These are phyloP conservation scores for Chaetodon trifascialis DNA, from an alignment of 2,113 vertebrate genomes.

Conservation along the genomic window DNA sequence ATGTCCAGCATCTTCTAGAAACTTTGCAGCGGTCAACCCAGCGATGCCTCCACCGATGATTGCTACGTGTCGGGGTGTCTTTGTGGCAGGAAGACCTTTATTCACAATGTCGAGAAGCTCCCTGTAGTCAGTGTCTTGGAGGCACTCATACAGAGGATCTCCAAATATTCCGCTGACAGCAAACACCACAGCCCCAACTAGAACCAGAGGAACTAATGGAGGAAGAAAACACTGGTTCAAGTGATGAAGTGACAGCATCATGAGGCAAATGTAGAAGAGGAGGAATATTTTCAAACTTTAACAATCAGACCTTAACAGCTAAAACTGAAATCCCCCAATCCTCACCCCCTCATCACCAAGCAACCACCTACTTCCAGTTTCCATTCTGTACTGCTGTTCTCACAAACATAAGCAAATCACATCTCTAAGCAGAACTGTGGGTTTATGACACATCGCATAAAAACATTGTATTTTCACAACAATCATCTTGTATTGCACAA, in stretches of 20 bases:
- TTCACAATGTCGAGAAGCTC: conserved; percentile 82
- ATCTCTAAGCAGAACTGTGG: neutral
- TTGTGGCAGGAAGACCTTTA: conserved; percentile 81
- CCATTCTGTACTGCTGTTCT: neutral
- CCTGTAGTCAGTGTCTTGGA: conserved; percentile 86
- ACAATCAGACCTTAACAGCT: no score
- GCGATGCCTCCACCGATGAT: conserved; percentile 88
- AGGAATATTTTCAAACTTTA: neutral
- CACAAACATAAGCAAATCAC: neutral
- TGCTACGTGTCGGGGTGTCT: conserved; percentile 77
- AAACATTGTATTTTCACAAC: neutral
- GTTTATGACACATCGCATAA: neutral
- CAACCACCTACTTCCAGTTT: conserved; percentile 1
- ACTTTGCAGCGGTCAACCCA: conserved; percentile 87
- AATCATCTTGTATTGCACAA: neutral
- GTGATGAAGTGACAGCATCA: neutral
- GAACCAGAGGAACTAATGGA: conserved; percentile 71
- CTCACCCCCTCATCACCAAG: neutral
- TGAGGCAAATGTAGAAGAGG: neutral
- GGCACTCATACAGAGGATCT: conserved; percentile 84
- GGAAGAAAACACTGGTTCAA: neutral
- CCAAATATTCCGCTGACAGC: conserved; percentile 51
- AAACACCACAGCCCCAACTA: conserved; percentile 68
- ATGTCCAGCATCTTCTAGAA: conserved; percentile 87
- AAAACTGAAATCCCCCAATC: neutral